Conservation (phyloP, 2,113 vertebrate species). For the Guaruba guarouba region DNA sequence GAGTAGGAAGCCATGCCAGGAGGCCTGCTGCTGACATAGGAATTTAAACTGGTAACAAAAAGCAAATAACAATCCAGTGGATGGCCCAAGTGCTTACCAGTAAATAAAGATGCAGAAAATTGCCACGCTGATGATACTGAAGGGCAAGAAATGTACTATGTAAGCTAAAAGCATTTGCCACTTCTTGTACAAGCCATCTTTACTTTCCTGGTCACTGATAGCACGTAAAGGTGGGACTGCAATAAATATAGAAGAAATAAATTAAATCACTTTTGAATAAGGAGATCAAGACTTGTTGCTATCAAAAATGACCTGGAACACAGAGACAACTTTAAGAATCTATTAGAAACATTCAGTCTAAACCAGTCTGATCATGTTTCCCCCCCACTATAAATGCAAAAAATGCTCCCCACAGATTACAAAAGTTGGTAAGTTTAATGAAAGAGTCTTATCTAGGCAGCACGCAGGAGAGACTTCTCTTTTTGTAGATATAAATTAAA, state of each 20-base stretch:
- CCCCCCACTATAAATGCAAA: background rate
- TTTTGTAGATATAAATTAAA: background rate
- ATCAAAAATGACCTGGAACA: background rate
- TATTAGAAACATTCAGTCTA: background rate
- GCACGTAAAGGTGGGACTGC: conserved; percentile 88
- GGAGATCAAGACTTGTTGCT: background rate
- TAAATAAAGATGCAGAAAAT: conserved; percentile 88
- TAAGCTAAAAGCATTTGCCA: conserved; percentile 97
- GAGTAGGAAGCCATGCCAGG: background rate
- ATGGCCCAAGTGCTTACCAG: conserved; percentile 77
- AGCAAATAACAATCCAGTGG: background rate
- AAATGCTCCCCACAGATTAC: background rate
- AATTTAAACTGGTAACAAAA: background rate
- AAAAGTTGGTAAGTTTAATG: background rate
- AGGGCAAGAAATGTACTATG: conserved; percentile 87
- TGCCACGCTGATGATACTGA: conserved; percentile 84
- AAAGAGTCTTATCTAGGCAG: background rate
- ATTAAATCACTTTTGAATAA: background rate
- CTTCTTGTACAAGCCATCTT: conserved; percentile 91
- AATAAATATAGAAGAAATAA: background rate
- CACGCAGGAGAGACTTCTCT: background rate
- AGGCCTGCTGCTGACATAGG: background rate
- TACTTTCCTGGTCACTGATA: conserved; percentile 90
- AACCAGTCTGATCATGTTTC: background rate
- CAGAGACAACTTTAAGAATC: background rate